Conservation (phyloP, 2,797 vertebrate species). For the Mycteria americana region DNA sequence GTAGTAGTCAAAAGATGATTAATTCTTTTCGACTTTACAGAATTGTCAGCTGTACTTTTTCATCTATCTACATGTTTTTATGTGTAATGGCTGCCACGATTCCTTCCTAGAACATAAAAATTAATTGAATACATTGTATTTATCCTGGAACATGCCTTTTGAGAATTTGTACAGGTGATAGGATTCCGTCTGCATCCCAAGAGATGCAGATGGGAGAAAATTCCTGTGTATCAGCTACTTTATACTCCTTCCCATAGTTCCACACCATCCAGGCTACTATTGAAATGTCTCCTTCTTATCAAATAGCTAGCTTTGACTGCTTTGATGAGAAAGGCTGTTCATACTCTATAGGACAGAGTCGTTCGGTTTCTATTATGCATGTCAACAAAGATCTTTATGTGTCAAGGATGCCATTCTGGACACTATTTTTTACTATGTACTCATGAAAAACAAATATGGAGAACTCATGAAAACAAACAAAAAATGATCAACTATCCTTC, state of each 20-base stretch:
- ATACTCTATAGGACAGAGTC: neutral
- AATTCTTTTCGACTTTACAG: neutral
- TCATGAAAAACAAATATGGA: neutral
- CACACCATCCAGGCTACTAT: neutral
- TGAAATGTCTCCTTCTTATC: neutral
- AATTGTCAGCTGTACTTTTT: neutral
- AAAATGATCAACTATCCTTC: neutral
- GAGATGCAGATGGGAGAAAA: neutral
- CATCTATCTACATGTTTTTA: neutral
- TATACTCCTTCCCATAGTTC: neutral
- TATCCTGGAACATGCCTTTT: neutral
- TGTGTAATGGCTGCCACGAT: neutral
- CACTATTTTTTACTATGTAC: neutral
- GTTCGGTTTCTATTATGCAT: neutral
- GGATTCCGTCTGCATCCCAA: neutral
- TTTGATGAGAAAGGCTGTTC: neutral
- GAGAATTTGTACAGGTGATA: neutral
- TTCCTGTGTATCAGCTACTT: neutral
- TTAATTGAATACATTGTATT: neutral
- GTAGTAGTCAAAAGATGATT: neutral
- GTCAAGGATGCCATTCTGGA: neutral
- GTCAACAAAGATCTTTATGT: neutral
- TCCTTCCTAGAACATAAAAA: neutral
- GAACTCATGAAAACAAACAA: neutral
- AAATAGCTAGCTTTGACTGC: neutral